Percentiles rank a stretch among this genome's conserved stretches.
Conservation (phyloP, 1,140 invertebrate species). For the Drosophila baimaii region DNA sequence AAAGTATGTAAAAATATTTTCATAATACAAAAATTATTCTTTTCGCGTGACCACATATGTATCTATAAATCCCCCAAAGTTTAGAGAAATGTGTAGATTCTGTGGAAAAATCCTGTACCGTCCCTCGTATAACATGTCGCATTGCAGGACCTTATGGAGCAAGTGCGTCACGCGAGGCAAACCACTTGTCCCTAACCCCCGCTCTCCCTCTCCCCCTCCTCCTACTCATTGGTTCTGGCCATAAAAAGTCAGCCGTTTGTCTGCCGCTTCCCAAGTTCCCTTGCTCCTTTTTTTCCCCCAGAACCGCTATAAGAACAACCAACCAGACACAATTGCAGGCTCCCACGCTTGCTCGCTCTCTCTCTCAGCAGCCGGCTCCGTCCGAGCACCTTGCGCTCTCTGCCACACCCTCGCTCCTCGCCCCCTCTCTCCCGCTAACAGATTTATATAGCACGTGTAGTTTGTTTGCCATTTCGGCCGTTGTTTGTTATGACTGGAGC, state of each 20-base stretch:
- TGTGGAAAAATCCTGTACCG: not conserved
- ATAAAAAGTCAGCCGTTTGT: conserved; percentile 36
- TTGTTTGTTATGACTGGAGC: conserved; percentile 73
- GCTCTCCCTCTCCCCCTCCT: not conserved
- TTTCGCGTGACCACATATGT: no score
- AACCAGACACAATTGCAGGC: conserved; percentile 42
- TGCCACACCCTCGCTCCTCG: conserved; percentile 1
- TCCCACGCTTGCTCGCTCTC: conserved; percentile 26
- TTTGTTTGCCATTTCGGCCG: conserved; percentile 68
- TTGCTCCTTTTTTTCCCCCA: not conserved
- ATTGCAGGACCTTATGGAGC: conserved; percentile 42
- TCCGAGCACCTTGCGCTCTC: not conserved
- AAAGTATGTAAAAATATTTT: no score
- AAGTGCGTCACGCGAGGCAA: conserved; percentile 63
- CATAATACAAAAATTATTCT: no score
- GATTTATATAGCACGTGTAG: conserved; percentile 60
- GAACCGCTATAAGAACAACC: conserved; percentile 16
- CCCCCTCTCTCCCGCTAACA: not conserved
- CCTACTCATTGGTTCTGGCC: not conserved
- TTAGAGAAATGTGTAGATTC: not conserved
- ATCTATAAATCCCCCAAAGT: not conserved
- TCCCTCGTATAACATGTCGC: conserved; percentile 45
- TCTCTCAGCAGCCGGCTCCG: conserved; percentile 12
- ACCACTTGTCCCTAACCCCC: conserved; percentile 7
- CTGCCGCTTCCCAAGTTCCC: conserved; percentile 16